A percentile compares a stretch with the other conserved stretches of the same genome.
Conservation (phyloP, 2,888 invertebrate species). For the Chorisops tibialis region DNA sequence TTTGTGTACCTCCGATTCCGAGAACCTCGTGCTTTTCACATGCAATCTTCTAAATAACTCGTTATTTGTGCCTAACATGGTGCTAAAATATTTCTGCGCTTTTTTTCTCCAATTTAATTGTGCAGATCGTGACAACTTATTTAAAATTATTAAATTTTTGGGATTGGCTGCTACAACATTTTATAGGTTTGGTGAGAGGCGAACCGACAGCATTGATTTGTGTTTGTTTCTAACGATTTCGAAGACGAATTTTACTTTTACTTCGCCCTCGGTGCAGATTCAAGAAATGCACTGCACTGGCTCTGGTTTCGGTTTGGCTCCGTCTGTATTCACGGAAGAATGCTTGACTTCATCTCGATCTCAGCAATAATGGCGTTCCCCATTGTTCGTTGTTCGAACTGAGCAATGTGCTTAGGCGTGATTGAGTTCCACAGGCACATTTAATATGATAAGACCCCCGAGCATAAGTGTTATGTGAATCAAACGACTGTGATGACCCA, state of each 20-base stretch:
- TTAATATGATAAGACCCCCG: conserved; percentile 18
- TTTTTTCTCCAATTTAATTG: conserved; percentile 32
- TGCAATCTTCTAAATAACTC: conserved; percentile 32
- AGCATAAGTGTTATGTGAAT: conserved; percentile 23
- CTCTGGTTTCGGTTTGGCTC: not conserved
- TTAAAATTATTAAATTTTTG: conserved; percentile 33
- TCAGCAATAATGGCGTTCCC: too few species aligned
- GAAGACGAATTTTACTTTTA: conserved; percentile 25
- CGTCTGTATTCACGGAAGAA: conserved; percentile 18
- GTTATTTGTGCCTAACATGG: conserved; percentile 29
- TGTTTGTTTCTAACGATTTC: conserved; percentile 18
- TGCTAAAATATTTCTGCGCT: conserved; percentile 28
- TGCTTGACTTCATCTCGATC: conserved; percentile 1
- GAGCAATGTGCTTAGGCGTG: conserved; percentile 10
- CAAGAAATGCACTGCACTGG: conserved; percentile 6
- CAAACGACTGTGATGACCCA: conserved; percentile 19
- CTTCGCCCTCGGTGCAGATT: conserved; percentile 12
- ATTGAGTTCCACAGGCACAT: conserved; percentile 17
- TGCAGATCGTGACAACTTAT: conserved; percentile 33
- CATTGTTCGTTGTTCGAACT: too few species aligned
- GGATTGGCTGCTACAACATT: conserved; percentile 20
- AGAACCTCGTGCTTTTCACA: conserved; percentile 24
- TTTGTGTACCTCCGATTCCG: not conserved
- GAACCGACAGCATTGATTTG: conserved; percentile 9
- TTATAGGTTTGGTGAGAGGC: too few species aligned